Evolutionary conservation across 2,888 invertebrate species (phyloP).

Genomic region (Volucella zonaria): DNA sequence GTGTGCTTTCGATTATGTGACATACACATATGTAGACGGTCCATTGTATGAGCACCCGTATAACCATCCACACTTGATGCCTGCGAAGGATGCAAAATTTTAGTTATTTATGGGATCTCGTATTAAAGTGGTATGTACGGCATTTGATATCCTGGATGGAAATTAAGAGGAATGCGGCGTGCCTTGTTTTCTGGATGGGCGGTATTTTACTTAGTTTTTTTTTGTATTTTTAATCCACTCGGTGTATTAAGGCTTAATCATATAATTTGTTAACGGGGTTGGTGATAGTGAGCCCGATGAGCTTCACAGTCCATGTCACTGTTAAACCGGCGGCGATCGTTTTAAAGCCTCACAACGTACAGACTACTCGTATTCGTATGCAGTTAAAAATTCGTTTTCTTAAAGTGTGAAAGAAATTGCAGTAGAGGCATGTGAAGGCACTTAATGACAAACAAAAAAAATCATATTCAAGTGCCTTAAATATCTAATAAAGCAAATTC

Average conservation of each 20-base stretch:
- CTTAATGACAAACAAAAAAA: too few relatives aligned
- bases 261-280: slow-evolving; percentile 28
- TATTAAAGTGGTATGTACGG: slow-evolving; percentile 38
- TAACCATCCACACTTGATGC: background rate
- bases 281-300: background rate
- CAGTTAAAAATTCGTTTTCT: too few relatives aligned
- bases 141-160: slow-evolving; percentile 37
- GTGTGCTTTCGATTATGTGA: too few relatives aligned
- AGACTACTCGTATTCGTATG: too few relatives aligned
- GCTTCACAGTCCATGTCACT: too few relatives aligned
- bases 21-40: too few relatives aligned
- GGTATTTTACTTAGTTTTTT: too few relatives aligned
- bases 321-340: background rate
- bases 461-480: too few relatives aligned
- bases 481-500: too few relatives aligned
- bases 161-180: slow-evolving; percentile 16
- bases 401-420: too few relatives aligned
- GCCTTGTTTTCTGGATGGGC: background rate
- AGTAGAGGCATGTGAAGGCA: too few relatives aligned
- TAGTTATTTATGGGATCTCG: slow-evolving; percentile 37
- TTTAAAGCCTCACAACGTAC: background rate
- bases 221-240: slow-evolving; percentile 7
- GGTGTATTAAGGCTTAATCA: slow-evolving; percentile 32
- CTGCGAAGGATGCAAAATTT: slow-evolving; percentile 10
- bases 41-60: too few relatives aligned